Evolutionary conservation across 1,140 invertebrate species (phyloP).

Genomic region (Magallana angulata): DNA sequence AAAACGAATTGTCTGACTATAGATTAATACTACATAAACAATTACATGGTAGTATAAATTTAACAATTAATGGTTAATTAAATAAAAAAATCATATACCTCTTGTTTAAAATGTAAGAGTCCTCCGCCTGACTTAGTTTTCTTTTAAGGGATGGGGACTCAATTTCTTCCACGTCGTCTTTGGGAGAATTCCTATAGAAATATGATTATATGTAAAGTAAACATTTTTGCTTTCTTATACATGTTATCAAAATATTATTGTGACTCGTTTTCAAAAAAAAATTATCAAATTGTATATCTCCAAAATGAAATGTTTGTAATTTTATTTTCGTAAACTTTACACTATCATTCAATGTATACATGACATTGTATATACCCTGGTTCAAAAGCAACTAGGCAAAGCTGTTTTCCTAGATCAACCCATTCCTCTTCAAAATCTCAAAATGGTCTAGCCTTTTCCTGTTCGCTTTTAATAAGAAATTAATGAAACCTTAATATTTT

Average conservation of each 20-base stretch:
- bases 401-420: background rate
- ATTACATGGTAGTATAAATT: conserved; percentile 15
- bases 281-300: background rate
- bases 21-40: conserved; percentile 8
- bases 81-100: conserved; percentile 11
- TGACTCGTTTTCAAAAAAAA: background rate
- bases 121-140: background rate
- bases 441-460: background rate
- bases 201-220: conserved; percentile 1
- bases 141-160: background rate
- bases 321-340: background rate
- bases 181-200: conserved; percentile 16
- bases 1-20: conserved; percentile 17
- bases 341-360: background rate
- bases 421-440: background rate
- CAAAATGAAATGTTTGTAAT: background rate
- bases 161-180: background rate
- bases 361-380: background rate
- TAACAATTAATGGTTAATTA: conserved; percentile 29
- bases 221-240: background rate
- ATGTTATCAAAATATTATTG: background rate
- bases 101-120: conserved; percentile 20
- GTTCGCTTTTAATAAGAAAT: background rate
- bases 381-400: background rate
- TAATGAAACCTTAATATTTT: background rate